Conservation (phyloP, 1,140 invertebrate species). For the Drosophila mayri region DNA sequence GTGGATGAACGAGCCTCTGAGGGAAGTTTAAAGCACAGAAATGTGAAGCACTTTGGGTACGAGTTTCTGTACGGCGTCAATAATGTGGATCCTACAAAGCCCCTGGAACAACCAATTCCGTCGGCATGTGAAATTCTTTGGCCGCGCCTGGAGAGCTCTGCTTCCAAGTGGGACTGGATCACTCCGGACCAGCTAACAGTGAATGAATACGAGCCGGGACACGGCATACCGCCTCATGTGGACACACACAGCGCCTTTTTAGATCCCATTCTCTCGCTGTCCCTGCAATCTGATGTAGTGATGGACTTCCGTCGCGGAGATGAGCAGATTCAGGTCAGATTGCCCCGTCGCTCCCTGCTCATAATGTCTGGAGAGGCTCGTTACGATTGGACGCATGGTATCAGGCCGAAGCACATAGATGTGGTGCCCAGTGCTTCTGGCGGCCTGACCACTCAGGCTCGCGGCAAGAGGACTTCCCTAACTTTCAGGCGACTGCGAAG, state of each 20-base stretch:
- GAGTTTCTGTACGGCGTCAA: conserved; percentile 96
- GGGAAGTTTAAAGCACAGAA: conserved; percentile 91
- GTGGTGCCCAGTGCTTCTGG: conserved; percentile 85
- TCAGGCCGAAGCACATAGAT: conserved; percentile 93
- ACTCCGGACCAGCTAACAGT: conserved; percentile 96
- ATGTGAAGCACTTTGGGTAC: conserved; percentile 97
- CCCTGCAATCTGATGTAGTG: conserved; percentile 92
- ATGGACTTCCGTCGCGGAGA: conserved; percentile 94
- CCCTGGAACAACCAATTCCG: conserved; percentile 90
- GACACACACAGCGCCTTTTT: conserved; percentile 98
- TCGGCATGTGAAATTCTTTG: conserved; percentile 89
- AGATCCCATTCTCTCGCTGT: conserved; percentile 94
- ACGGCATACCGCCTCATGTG: conserved; percentile 98
- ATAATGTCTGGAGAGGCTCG: conserved; percentile 94
- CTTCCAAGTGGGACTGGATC: conserved; percentile 82
- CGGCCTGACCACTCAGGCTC: conserved; percentile 85
- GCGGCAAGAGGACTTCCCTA: conserved; percentile 91
- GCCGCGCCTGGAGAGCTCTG: conserved; percentile 85
- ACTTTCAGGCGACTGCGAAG: conserved; percentile 91
- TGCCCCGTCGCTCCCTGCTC: conserved; percentile 92
- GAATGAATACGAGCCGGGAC: conserved; percentile 95
- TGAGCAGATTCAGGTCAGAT: conserved; percentile 87
- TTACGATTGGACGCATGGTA: conserved; percentile 94
- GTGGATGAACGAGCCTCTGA: conserved; percentile 57
- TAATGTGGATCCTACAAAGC: conserved; percentile 91